These are phyloP conservation scores for Esox niger DNA, from an alignment of 2,113 vertebrate genomes.

Conservation along the genomic window DNA sequence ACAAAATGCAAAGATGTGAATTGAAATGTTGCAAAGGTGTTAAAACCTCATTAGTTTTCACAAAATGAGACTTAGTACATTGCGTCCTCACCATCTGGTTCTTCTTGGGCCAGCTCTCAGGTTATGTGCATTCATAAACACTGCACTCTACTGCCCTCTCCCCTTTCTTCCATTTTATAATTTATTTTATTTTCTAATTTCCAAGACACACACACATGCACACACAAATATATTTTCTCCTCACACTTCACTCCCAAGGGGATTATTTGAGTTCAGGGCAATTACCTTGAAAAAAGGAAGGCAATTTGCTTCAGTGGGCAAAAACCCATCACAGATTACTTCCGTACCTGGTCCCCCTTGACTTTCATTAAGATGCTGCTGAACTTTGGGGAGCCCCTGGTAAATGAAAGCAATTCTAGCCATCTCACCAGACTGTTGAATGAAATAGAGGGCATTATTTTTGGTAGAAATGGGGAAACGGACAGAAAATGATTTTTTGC, in stretches of 20 bases:
- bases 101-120: too few relatives aligned
- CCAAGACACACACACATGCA: neutral
- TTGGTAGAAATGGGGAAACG: neutral
- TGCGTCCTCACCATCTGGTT: too few relatives aligned
- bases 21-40: too few relatives aligned
- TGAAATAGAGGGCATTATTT: constrained; percentile 2
- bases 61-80: too few relatives aligned
- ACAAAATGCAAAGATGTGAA: too few relatives aligned
- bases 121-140: too few relatives aligned
- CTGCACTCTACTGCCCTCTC: too few relatives aligned
- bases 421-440: neutral
- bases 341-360: neutral
- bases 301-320: constrained; percentile 2
- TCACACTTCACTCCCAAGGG: neutral
- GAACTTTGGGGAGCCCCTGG: neutral
- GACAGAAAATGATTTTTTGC: constrained; percentile 4
- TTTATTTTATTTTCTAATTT: neutral
- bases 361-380: constrained; percentile 5
- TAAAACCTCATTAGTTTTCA: too few relatives aligned
- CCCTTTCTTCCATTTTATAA: too few relatives aligned
- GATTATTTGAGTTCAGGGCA: constrained; percentile 5
- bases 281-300: constrained; percentile 7
- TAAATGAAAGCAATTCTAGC: constrained; percentile 12
- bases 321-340: neutral
- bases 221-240: neutral